These are phyloP conservation scores for Corythaeola cristata DNA, from an alignment of 2,113 vertebrate genomes.

Conservation along the genomic window DNA sequence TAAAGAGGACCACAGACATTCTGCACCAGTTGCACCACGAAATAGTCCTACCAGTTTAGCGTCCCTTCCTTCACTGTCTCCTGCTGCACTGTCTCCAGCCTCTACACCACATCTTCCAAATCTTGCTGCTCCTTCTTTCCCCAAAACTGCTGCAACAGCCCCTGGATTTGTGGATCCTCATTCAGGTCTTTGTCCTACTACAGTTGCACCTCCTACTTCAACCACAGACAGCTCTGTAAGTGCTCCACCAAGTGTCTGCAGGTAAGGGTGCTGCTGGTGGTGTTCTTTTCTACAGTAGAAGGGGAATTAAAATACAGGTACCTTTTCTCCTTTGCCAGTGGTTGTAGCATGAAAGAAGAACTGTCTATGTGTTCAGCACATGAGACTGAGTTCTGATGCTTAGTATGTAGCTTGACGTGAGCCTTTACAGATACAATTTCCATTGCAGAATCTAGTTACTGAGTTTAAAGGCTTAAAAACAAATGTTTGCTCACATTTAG, in stretches of 20 bases:
- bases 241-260: slow-evolving; percentile 94
- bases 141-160: slow-evolving; percentile 84
- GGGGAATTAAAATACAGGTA: background rate
- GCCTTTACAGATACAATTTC: background rate
- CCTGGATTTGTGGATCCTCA: slow-evolving; percentile 88
- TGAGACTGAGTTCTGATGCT: background rate
- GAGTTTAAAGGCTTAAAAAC: background rate
- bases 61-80: slow-evolving; percentile 83
- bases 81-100: slow-evolving; percentile 80
- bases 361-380: background rate
- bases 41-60: slow-evolving; percentile 86
- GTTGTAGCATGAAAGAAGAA: background rate
- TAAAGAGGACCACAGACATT: slow-evolving; percentile 90
- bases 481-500: background rate
- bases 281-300: background rate
- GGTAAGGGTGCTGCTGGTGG: slow-evolving; percentile 72
- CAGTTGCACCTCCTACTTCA: slow-evolving; percentile 80
- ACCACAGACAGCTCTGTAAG: slow-evolving; percentile 84
- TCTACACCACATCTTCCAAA: slow-evolving; percentile 84
- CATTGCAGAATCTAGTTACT: background rate
- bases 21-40: slow-evolving; percentile 80
- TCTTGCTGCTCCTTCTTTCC: slow-evolving; percentile 84
- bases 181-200: slow-evolving; percentile 86
- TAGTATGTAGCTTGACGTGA: background rate
- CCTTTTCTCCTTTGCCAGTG: background rate